Percentiles rank a stretch among this genome's conserved stretches.
Evolutionary conservation across 2,113 vertebrate genomes (phyloP).

Genomic region (Noturus placidus): DNA sequence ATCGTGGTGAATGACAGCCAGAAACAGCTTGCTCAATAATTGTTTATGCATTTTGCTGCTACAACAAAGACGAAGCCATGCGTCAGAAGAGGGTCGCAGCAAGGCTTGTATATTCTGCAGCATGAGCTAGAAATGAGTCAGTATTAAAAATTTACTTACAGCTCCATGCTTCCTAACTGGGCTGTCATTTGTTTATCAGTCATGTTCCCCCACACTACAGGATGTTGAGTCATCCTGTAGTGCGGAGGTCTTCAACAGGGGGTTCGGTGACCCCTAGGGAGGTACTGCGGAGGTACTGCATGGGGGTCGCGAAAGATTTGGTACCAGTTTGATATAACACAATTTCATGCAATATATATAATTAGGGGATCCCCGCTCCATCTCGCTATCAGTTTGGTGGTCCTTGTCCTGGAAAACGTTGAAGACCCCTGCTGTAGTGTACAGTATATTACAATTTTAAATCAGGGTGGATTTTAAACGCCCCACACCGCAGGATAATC

Average conservation of each 20-base stretch:
- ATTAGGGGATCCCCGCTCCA: too few relatives aligned
- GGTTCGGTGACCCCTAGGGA: too few relatives aligned
- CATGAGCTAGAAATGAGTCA: neutral
- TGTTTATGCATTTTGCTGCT: constrained; percentile 5
- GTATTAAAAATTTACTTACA: neutral
- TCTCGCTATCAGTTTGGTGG: too few relatives aligned
- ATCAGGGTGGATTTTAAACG: neutral
- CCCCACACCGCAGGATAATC: neutral
- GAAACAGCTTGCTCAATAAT: neutral
- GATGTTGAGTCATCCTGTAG: neutral
- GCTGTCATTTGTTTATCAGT: neutral
- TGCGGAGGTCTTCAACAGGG: too few relatives aligned
- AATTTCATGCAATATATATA: too few relatives aligned
- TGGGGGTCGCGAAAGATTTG: too few relatives aligned
- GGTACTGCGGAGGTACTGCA: too few relatives aligned
- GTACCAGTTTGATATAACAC: too few relatives aligned
- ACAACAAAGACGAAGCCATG: neutral
- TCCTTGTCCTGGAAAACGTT: too few relatives aligned
- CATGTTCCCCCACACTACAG: neutral
- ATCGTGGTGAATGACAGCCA: neutral
- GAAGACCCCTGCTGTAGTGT: too few relatives aligned
- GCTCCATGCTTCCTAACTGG: neutral
- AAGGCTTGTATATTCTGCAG: neutral
- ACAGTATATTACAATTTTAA: neutral
- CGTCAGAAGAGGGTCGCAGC: neutral